phyloP scores from a whole-genome alignment of 2,113 vertebrate genomes.

The Electrona antarctica region DNA sequence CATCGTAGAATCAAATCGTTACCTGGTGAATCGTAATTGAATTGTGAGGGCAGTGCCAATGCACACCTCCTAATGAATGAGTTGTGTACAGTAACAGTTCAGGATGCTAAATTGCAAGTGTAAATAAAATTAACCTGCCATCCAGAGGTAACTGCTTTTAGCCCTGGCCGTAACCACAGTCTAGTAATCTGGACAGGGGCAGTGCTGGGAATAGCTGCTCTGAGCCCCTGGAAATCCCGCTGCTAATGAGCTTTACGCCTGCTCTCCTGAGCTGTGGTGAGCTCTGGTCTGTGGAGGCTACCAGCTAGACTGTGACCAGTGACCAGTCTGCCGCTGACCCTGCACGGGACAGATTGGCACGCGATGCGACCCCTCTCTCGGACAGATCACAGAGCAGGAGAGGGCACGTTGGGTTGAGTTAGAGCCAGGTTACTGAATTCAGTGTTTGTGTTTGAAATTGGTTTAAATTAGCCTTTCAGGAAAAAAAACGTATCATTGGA shows the following conservation, averaged over 20 bases:
- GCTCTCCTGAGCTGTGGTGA: conserved; percentile 35
- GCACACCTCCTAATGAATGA: no score
- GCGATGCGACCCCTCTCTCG: no score
- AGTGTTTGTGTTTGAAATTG: background rate
- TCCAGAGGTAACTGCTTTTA: background rate
- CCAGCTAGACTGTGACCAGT: background rate
- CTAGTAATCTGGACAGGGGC: conserved; percentile 43
- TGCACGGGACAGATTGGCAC: no score
- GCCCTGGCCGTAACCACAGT: conserved; percentile 17
- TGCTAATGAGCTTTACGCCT: conserved; percentile 65
- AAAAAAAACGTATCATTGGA: background rate
- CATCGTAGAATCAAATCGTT: no score
- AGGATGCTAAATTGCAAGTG: background rate
- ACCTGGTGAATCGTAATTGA: no score
- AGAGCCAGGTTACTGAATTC: no score
- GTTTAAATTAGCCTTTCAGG: no score
- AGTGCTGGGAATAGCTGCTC: conserved; percentile 64
- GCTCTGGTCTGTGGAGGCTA: background rate
- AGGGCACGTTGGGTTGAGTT: no score
- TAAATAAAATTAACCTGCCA: background rate
- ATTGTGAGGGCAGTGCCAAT: no score
- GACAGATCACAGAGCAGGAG: no score
- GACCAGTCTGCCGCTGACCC: background rate
- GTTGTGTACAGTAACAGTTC: no score
- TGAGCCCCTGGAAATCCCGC: conserved; percentile 62